Conservation (phyloP, 2,888 invertebrate species). For the Lutraria lutraria region DNA sequence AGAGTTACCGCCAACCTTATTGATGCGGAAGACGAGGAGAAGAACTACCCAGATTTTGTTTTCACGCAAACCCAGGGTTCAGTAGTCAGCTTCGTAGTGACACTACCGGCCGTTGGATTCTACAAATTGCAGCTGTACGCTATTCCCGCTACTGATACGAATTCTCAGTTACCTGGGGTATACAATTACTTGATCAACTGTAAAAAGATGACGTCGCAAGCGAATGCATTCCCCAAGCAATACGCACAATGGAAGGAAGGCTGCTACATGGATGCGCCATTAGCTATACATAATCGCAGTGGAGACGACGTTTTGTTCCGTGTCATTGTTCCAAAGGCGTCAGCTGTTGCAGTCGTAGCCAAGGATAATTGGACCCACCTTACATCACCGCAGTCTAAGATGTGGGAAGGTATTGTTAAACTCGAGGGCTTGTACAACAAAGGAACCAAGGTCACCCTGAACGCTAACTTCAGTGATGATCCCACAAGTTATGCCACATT, state of each 20-base stretch:
- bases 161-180: conserved; percentile 86
- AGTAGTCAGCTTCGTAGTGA: conserved; percentile 80
- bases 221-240: conserved; percentile 86
- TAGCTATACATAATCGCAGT: conserved; percentile 77
- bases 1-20: conserved; percentile 86
- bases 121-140: conserved; percentile 87
- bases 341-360: conserved; percentile 86
- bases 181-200: conserved; percentile 87
- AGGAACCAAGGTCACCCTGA: conserved; percentile 83
- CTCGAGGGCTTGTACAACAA: conserved; percentile 77
- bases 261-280: conserved; percentile 85
- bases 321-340: conserved; percentile 84
- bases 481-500: conserved; percentile 86
- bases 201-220: conserved; percentile 74
- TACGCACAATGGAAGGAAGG: conserved; percentile 87
- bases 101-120: conserved; percentile 84
- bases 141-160: conserved; percentile 83
- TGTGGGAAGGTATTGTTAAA: conserved; percentile 84
- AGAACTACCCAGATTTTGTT: conserved; percentile 83
- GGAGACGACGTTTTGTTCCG: conserved; percentile 80
- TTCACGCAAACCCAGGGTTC: conserved; percentile 81
- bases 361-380: conserved; percentile 86
- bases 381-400: conserved; percentile 75
- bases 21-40: conserved; percentile 79
- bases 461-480: conserved; percentile 86